These are phyloP conservation scores for Siniperca undulata DNA, from an alignment of 2,797 vertebrate species.

Conservation along the genomic window DNA sequence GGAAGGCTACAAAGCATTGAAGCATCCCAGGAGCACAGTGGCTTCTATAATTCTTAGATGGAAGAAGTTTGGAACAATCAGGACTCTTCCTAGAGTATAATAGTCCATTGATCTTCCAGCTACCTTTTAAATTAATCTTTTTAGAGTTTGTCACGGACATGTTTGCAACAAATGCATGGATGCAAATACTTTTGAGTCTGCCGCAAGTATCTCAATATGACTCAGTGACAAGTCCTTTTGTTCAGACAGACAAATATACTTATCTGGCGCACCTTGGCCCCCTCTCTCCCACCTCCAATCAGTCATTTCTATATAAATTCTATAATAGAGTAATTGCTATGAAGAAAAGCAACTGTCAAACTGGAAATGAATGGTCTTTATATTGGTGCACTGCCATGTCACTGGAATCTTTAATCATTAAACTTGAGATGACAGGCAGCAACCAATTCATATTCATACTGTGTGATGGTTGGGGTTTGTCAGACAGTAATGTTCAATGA, in stretches of 20 bases:
- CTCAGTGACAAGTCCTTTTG: slow-evolving; percentile 51
- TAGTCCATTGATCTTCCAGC: slow-evolving; percentile 19
- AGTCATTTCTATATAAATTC: slow-evolving; percentile 66
- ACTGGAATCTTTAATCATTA: slow-evolving; percentile 62
- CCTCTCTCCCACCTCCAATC: slow-evolving; percentile 27
- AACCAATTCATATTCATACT: slow-evolving; percentile 58
- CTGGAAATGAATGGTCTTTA: slow-evolving; percentile 52
- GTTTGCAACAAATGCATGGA: slow-evolving; percentile 28
- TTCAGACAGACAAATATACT: slow-evolving; percentile 49
- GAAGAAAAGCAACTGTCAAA: slow-evolving; percentile 62
- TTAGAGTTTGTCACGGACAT: slow-evolving; percentile 17
- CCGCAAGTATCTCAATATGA: slow-evolving; percentile 26
- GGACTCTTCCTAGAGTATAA: neutral
- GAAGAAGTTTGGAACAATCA: no score
- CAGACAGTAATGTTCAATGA: slow-evolving; percentile 59
- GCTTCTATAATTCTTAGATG: no score
- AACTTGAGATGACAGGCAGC: slow-evolving; percentile 51
- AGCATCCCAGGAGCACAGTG: no score
- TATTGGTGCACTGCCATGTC: slow-evolving; percentile 51
- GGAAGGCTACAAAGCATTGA: no score
- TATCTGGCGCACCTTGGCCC: slow-evolving; percentile 15
- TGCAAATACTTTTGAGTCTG: slow-evolving; percentile 25
- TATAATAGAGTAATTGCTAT: slow-evolving; percentile 64
- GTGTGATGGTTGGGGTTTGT: slow-evolving; percentile 54
- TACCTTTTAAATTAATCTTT: slow-evolving; percentile 27